A percentile compares a stretch with the other conserved stretches of the same genome.
Conservation (phyloP, 2,888 invertebrate genomes). For the Choreutis nemorana region DNA sequence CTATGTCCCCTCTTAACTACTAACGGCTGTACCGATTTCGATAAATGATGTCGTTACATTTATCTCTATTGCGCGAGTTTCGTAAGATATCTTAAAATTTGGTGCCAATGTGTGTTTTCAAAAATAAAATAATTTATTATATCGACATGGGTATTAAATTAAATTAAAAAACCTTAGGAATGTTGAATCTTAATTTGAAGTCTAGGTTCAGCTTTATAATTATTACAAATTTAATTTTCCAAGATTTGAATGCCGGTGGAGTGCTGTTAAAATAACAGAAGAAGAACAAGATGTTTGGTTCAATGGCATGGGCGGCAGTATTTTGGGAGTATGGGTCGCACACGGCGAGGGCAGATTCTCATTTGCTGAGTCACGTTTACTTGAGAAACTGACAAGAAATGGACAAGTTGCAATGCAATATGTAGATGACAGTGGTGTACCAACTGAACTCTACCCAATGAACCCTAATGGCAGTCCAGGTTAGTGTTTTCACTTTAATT, state of each 20-base stretch:
- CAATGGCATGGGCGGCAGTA: slow-evolving; percentile 84
- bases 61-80: no score
- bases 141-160: no score
- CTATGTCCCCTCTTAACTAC: no score
- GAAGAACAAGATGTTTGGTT: slow-evolving; percentile 82
- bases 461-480: slow-evolving; percentile 93
- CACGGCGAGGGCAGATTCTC: slow-evolving; percentile 93
- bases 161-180: no score
- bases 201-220: neutral
- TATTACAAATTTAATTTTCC: no score
- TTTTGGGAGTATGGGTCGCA: slow-evolving; percentile 95
- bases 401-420: slow-evolving; percentile 82
- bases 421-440: slow-evolving; percentile 78
- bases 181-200: no score
- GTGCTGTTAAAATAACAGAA: slow-evolving; percentile 76
- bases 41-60: no score
- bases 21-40: no score
- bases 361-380: slow-evolving; percentile 47
- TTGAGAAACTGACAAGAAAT: slow-evolving; percentile 44
- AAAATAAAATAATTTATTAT: no score
- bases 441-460: slow-evolving; percentile 87
- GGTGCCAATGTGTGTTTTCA: no score
- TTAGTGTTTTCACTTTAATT: no score
- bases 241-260: slow-evolving; percentile 78
- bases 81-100: no score